Conservation (phyloP, 2,797 vertebrate genomes). For the Protosalanx chinensis region DNA sequence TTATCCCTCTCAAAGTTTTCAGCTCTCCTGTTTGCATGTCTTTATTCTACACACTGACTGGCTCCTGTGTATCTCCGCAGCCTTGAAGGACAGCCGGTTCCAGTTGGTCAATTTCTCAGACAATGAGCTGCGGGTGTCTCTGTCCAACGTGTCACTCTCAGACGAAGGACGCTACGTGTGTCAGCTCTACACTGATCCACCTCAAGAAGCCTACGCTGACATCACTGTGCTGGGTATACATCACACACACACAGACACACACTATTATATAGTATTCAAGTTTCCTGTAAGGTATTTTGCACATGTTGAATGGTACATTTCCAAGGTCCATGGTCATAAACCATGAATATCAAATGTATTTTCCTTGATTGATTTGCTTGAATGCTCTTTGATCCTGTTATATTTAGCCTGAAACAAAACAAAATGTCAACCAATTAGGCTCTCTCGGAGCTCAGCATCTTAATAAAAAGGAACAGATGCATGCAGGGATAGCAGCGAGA, state of each 20-base stretch:
- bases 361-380: conserved; percentile 49
- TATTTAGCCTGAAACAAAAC: conserved; percentile 63
- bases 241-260: conserved; percentile 4
- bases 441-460: conserved; percentile 62
- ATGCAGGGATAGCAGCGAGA: conserved; percentile 57
- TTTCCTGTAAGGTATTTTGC: not conserved
- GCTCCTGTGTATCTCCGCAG: conserved; percentile 71
- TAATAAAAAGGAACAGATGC: conserved; percentile 72
- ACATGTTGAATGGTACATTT: not conserved
- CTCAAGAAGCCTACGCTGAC: conserved; percentile 89
- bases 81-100: conserved; percentile 94
- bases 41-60: conserved; percentile 48
- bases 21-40: conserved; percentile 50
- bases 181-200: conserved; percentile 96
- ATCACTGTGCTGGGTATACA: conserved; percentile 79
- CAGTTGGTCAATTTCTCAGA: conserved; percentile 99
- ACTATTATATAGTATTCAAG: not conserved
- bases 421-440: conserved; percentile 74
- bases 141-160: conserved; percentile 94
- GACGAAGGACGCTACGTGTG: conserved; percentile 97
- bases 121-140: conserved; percentile 93
- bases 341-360: conserved; percentile 47
- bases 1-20: conserved; percentile 14
- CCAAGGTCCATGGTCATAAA: conserved; percentile 23
- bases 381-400: conserved; percentile 36